Evolutionary conservation across 2,888 invertebrate species (phyloP), one percentile per base, ranked within the genome.

Genomic region (Pocota personata): DNA sequence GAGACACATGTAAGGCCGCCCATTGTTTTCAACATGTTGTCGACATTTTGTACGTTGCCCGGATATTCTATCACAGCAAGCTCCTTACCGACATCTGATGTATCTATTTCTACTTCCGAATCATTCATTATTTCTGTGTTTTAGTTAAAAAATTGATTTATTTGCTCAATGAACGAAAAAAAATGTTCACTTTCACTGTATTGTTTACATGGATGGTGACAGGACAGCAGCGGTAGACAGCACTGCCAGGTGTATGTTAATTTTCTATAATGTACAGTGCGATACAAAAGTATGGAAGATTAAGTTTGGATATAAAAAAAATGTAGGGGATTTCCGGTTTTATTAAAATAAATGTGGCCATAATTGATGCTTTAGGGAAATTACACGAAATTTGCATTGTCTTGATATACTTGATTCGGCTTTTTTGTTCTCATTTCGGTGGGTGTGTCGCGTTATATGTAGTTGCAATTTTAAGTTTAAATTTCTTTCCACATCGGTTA

Each of bases 1-100:
- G 97, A 96, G 88, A 98, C 94, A 82, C 93, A 93, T 62, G 94
- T 93, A 12, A 96, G 93, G 1, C 98, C 98, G 14, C 98, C 98
- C 66, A 98, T 93, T 32, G 97, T 97, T 88, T 95, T 93, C 14
- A 98, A 89, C 88, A 97, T 97, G 91, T 95, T 96, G 12, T 96
- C 95, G 2, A 94, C 93, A 93, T 97, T 97, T 89, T 95, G 93
- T 0, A 98, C 97, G 80, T 95, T 92, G 0, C 96, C 98, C 6
- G 98, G 98, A 93, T 97, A 98, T 89, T 96, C 95, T 14, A 98
- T 93, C 72, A 95, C 93, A 24, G 94, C 91, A 52, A 94, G 91
- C 77, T 92, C 90, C 4, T 88, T 88, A 12, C 27, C 16, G 5
- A 86, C 6, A n/a, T 64, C 30, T 12, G 16, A 67, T 14, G 50